phyloP scores from a whole-genome alignment of 2,888 invertebrate species.

The Drosophila mulleri region DNA sequence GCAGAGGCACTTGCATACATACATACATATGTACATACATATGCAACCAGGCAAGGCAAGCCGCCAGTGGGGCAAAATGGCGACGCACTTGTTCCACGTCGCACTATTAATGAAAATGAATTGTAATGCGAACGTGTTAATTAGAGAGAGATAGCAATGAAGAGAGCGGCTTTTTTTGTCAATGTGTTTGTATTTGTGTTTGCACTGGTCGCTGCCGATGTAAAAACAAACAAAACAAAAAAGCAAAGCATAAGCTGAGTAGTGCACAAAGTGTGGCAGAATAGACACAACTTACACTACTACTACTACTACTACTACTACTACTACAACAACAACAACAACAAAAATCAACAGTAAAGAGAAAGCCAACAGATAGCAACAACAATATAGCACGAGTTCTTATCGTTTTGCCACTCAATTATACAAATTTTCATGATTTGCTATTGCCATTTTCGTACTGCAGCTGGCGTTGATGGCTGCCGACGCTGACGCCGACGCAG shows the following conservation, averaged over 20 bases:
- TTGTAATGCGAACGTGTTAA: conserved; percentile 74
- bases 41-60: neutral
- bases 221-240: conserved; percentile 62
- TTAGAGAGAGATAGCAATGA: conserved; percentile 43
- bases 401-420: conserved; percentile 73
- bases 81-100: conserved; percentile 64
- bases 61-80: conserved; percentile 37
- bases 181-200: conserved; percentile 33
- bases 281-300: conserved; percentile 36
- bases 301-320: conserved; percentile 6
- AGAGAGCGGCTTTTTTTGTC: conserved; percentile 31
- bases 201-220: conserved; percentile 23
- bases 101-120: conserved; percentile 75
- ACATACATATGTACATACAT: neutral
- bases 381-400: conserved; percentile 43
- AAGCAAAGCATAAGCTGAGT: conserved; percentile 36
- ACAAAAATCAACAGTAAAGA: conserved; percentile 21
- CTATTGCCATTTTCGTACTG: conserved; percentile 47
- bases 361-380: conserved; percentile 51
- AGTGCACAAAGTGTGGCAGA: conserved; percentile 50
- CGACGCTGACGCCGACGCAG: conserved; percentile 2
- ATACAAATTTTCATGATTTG: conserved; percentile 64
- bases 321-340: conserved; percentile 3
- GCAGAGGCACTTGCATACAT: conserved; percentile 6
- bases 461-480: conserved; percentile 24